Evolutionary conservation across 2,113 vertebrate species (phyloP), one percentile per base, ranked within the genome.

Genomic region (Neomonachus schauinslandi): DNA sequence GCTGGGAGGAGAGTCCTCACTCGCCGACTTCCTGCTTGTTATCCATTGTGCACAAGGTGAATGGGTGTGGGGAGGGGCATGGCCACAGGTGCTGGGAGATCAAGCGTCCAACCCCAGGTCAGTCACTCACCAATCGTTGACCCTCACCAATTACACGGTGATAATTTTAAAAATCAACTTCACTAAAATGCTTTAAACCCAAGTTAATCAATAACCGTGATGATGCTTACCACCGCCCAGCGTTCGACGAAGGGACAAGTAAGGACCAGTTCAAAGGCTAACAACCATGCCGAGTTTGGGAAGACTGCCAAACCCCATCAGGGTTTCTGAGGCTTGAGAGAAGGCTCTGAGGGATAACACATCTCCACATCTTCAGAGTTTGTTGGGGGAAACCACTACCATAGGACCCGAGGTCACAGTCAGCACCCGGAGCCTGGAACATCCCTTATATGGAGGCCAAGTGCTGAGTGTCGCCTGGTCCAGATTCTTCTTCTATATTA

Each of bases 251-350:
- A n/a, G n/a, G 36, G 53, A 18, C 6, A 49, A 31, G 12, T 19
- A 6, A 22, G 12, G 2, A 71, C 5, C 81, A 6, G 14, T 16
- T 36, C 2, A 12, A 5, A 22, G 33, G 2, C 33, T 14, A 26
- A 24, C 0, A 2, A 7, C 24, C 33, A 1, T 2, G 0, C 15
- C 1, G 11, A 42, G 15, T 21, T 10, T 14, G 53, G 39, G 49
- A 28, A 21, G 55, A 12, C 28, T 5, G 28, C 2, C n/a, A n/a
- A n/a, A n/a, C n/a, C 16, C n/a, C 7, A 24, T 0, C 0, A 4
- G 18, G n/a, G 63, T 4, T 24, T 4, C 53, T 15, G n/a, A 26
- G 57, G n/a, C 21, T n/a, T 5, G 1, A 33, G 9, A 42, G 59
- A 26, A 24, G 24, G 46, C 4, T n/a, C 79, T 28, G 6, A 24